Evolutionary conservation across 2,888 invertebrate species (phyloP).

Genomic region (Ametastegia equiseti): DNA sequence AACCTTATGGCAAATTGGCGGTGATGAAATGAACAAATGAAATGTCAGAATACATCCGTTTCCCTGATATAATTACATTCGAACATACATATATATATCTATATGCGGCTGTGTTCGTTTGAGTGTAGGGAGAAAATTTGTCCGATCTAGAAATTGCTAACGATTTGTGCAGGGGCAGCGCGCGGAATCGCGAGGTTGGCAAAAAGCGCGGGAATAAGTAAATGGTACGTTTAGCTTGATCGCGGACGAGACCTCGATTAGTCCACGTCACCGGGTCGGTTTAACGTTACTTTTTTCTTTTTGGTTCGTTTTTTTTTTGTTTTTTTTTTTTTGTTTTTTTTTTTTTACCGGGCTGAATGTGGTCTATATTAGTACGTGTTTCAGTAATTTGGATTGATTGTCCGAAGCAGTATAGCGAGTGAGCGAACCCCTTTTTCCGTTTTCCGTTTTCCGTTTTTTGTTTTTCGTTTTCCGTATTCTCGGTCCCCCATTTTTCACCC

Average conservation of each 20-base stretch:
- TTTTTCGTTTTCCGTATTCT: not conserved
- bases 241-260: slow-evolving; percentile 43
- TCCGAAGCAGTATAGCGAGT: slow-evolving; percentile 12
- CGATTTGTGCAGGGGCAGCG: not conserved
- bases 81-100: too few relatives aligned
- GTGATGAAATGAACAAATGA: too few relatives aligned
- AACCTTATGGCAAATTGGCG: too few relatives aligned
- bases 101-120: too few relatives aligned
- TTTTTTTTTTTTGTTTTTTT: not conserved
- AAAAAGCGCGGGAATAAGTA: slow-evolving; percentile 47
- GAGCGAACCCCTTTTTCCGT: not conserved
- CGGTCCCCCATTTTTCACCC: not conserved
- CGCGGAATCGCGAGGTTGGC: not conserved
- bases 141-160: not conserved
- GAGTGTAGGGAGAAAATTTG: not conserved
- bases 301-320: too few relatives aligned
- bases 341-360: not conserved
- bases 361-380: slow-evolving; percentile 39
- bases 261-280: slow-evolving; percentile 26
- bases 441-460: not conserved
- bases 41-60: too few relatives aligned
- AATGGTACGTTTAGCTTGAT: slow-evolving; percentile 38
- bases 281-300: slow-evolving; percentile 9
- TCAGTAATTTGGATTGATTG: slow-evolving; percentile 49
- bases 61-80: too few relatives aligned